A percentile compares a stretch with the other conserved stretches of the same genome.
phyloP scores from a whole-genome alignment of 2,797 vertebrate genomes.

The Lutjanus argentimaculatus region DNA sequence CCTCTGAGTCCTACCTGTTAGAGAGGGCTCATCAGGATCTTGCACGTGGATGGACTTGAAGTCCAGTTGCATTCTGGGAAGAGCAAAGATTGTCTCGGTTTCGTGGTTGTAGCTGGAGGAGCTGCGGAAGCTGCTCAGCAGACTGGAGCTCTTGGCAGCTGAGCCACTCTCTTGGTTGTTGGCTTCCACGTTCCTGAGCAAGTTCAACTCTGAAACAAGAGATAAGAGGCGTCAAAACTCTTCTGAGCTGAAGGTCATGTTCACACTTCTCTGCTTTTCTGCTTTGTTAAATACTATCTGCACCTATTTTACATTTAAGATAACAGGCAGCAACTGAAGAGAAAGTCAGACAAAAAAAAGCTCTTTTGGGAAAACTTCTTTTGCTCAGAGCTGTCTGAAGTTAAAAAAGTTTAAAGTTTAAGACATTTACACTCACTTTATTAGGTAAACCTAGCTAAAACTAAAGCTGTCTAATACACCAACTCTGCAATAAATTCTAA shows the following conservation, averaged over 20 bases:
- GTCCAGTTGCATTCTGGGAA: constrained; percentile 98
- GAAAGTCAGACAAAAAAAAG: background rate
- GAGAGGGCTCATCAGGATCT: constrained; percentile 94
- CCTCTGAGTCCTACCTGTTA: constrained; percentile 87
- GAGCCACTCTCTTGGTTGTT: constrained; percentile 92
- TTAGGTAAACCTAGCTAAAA: background rate
- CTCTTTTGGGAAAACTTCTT: background rate
- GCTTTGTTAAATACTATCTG: constrained; percentile 43
- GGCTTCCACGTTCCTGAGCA: constrained; percentile 96
- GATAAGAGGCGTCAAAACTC: constrained; percentile 47
- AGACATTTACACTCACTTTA: background rate
- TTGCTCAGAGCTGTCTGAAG: constrained; percentile 20
- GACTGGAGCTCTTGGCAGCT: constrained; percentile 93
- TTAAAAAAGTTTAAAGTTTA: constrained; percentile 11
- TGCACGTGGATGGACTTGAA: constrained; percentile 99
- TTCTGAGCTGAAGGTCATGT: constrained; percentile 27
- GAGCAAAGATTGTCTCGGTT: constrained; percentile 97
- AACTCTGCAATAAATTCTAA: too few species aligned
- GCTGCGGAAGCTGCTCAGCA: constrained; percentile 94
- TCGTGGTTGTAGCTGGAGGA: constrained; percentile 98
- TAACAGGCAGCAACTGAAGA: constrained; percentile 26
- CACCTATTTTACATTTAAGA: constrained; percentile 55
- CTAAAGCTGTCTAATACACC: background rate
- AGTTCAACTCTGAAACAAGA: constrained; percentile 89
- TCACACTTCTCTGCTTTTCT: constrained; percentile 28